These are phyloP conservation scores for Pegoplata infirma DNA, from an alignment of 2,888 invertebrate genomes.

Conservation along the genomic window DNA sequence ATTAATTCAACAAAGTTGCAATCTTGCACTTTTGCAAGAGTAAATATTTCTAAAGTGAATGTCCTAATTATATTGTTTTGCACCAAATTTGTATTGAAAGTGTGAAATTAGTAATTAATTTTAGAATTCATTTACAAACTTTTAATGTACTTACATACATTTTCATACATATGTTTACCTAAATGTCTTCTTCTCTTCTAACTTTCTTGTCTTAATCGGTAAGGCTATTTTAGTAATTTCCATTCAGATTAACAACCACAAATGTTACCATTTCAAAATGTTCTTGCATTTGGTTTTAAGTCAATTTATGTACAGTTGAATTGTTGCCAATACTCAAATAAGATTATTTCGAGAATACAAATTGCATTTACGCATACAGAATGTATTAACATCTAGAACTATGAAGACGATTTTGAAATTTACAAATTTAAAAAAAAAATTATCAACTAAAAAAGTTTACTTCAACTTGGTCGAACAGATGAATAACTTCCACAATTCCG, in stretches of 20 bases:
- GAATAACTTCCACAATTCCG: too few relatives aligned
- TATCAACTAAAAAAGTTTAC: too few relatives aligned
- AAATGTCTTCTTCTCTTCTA: neutral
- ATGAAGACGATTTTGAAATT: too few relatives aligned
- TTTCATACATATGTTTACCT: neutral
- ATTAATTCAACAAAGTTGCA: too few relatives aligned
- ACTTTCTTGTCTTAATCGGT: neutral
- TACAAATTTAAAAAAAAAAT: too few relatives aligned
- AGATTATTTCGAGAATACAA: neutral
- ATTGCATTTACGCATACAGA: neutral
- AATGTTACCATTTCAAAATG: neutral
- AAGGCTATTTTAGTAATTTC: neutral
- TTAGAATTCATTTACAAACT: too few relatives aligned
- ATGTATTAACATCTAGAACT: neutral
- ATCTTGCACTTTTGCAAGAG: too few relatives aligned
- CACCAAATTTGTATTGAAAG: neutral
- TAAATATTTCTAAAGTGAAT: too few relatives aligned
- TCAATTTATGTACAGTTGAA: neutral
- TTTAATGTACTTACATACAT: too few relatives aligned
- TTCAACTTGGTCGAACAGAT: too few relatives aligned
- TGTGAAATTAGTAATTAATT: neutral
- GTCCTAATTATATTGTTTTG: neutral
- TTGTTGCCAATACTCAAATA: neutral
- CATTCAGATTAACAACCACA: neutral
- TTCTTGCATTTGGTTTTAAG: neutral